These are phyloP conservation scores for Thunnus albacares DNA, from an alignment of 2,797 vertebrate species.

Conservation along the genomic window DNA sequence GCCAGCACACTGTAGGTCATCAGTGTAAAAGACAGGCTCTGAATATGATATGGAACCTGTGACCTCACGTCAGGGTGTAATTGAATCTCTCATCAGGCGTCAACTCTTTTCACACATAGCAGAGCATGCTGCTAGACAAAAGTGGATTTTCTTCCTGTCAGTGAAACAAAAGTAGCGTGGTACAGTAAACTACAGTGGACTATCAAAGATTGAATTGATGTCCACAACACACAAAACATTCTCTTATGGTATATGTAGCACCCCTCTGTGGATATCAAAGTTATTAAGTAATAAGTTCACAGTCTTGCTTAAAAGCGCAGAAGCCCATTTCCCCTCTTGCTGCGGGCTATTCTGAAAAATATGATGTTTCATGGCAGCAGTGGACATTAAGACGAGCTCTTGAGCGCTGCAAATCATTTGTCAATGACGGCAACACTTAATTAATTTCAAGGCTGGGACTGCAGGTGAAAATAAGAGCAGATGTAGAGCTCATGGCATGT, in stretches of 20 bases:
- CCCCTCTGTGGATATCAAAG: neutral
- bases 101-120: slow-evolving; percentile 32
- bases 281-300: slow-evolving; percentile 39
- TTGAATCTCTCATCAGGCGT: slow-evolving; percentile 49
- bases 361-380: slow-evolving; percentile 48
- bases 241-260: neutral
- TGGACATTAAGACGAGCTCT: slow-evolving; percentile 29
- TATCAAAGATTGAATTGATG: neutral
- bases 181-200: neutral
- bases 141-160: neutral
- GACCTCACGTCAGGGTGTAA: slow-evolving; percentile 42
- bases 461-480: slow-evolving; percentile 29
- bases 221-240: neutral
- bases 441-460: slow-evolving; percentile 24
- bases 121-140: slow-evolving; percentile 16
- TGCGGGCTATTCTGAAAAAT: slow-evolving; percentile 53
- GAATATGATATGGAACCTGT: slow-evolving; percentile 43
- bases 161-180: neutral
- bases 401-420: slow-evolving; percentile 49
- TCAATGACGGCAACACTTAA: slow-evolving; percentile 58
- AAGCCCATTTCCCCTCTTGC: slow-evolving; percentile 39
- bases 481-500: slow-evolving; percentile 23
- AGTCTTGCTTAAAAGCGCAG: slow-evolving; percentile 24
- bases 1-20: slow-evolving; percentile 26
- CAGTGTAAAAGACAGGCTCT: slow-evolving; percentile 27